Evolutionary conservation across 2,888 invertebrate genomes (phyloP).

Genomic region (Andricus quercusramuli): DNA sequence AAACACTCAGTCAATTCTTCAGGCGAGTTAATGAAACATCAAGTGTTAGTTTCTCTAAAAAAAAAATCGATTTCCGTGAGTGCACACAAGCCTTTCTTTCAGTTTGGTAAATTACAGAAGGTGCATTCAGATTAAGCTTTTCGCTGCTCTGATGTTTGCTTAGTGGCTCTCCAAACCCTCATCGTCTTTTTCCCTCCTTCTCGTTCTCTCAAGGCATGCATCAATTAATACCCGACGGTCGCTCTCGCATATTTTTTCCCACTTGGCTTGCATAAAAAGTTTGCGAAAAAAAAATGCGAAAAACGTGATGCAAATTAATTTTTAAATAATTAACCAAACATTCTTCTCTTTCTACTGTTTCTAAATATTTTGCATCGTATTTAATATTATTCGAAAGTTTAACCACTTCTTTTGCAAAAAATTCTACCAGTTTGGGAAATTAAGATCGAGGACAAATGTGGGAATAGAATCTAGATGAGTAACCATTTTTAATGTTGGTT

Average conservation of each 20-base stretch:
- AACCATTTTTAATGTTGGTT: slow-evolving; percentile 14
- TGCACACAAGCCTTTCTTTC: slow-evolving; percentile 46
- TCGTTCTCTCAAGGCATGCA: slow-evolving; percentile 56
- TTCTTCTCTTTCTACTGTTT: neutral
- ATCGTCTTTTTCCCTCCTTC: slow-evolving; percentile 41
- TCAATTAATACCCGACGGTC: slow-evolving; percentile 61
- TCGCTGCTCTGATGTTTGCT: slow-evolving; percentile 67
- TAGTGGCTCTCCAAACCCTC: slow-evolving; percentile 60
- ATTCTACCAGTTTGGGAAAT: neutral
- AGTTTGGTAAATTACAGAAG: slow-evolving; percentile 56
- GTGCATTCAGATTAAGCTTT: slow-evolving; percentile 66
- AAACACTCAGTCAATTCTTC: neutral
- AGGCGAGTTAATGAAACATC: slow-evolving; percentile 5
- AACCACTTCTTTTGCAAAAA: neutral
- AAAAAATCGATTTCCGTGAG: slow-evolving; percentile 44
- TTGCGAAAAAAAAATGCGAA: neutral
- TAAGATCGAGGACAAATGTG: neutral
- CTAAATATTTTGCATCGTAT: neutral
- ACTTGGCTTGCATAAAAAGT: neutral
- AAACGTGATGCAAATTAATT: neutral
- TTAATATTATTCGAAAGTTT: neutral
- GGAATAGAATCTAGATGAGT: neutral
- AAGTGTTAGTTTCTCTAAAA: neutral
- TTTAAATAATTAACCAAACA: neutral
- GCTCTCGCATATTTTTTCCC: slow-evolving; percentile 46